Evolutionary conservation across 2,888 invertebrate species (phyloP).

Genomic region (Piscicola geometra): DNA sequence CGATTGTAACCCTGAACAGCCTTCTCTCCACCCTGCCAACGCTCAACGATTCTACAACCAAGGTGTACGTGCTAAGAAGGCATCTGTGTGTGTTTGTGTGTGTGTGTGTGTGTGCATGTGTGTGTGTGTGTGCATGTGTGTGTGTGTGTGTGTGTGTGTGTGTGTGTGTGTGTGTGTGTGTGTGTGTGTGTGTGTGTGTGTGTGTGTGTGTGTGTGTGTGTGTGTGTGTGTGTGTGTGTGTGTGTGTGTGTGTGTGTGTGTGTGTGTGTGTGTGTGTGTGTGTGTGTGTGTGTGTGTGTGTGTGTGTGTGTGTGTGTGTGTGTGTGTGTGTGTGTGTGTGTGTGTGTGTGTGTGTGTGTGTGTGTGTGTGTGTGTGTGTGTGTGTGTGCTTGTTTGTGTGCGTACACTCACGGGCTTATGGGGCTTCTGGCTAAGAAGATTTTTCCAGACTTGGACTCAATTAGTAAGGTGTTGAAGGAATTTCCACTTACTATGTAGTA

Average conservation of each 20-base stretch:
- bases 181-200: constrained; percentile 19
- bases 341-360: constrained; percentile 27
- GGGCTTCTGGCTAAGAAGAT: neutral
- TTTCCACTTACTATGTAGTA: neutral
- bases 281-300: constrained; percentile 4
- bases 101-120: constrained; percentile 14
- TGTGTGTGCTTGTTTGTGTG: constrained; percentile 21
- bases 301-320: constrained; percentile 13
- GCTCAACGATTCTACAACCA: neutral
- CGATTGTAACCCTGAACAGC: neutral
- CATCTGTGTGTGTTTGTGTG: neutral
- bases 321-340: constrained; percentile 18
- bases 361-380: constrained; percentile 15
- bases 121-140: constrained; percentile 35
- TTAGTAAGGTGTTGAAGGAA: neutral
- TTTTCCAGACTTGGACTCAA: neutral
- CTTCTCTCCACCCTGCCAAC: neutral
- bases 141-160: constrained; percentile 20
- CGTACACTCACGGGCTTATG: neutral
- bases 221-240: constrained; percentile 34
- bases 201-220: constrained; percentile 19
- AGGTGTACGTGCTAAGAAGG: neutral
- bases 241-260: constrained; percentile 11
- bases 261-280: constrained; percentile 4
- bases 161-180: constrained; percentile 19